Evolutionary conservation across 2,113 vertebrate genomes (phyloP), one percentile per base, ranked within the genome.

Genomic region (Protomyctophum bolini): DNA sequence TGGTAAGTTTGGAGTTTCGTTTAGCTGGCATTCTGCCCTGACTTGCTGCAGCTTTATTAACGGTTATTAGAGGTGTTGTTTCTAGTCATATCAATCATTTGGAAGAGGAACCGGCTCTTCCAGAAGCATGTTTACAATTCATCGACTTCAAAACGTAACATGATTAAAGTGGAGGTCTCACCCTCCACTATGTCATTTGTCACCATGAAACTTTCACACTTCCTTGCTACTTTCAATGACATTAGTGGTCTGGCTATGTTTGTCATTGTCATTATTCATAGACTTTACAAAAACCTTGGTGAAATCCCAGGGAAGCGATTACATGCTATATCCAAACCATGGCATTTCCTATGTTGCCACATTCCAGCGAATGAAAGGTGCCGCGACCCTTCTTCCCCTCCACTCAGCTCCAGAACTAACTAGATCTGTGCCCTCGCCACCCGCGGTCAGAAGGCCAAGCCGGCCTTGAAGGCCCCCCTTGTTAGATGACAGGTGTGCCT

Each of bases 401-500:
- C 76, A 69, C 70, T 83, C 88, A 85, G 86, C 87, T 80, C 75
- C 78, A 72, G 88, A 74, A 90, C 86, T 89, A 90, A 91, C 91
- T 81, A 90, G 86, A 89, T 81, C 72, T 15, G 70, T 55, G 76
- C 80, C 77, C 86, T 83, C 8, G 84, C 86, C 73, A 87, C 78
- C 86, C 65, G 73, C 10, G 63, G 85, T 88, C 79, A 80, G 62
- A 68, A 83, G 83, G 73, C 60, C 74, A 87, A 83, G 82, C 50
- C 21, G 4, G 71, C 73, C 72, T 70, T 83, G 77, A 88, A 90
- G 77, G 60, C 74, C 60, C 62, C 8, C 45, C 88, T 93, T 93
- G 89, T 92, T 91, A 86, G 81, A 83, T 57, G 75, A 90, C 90
- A 93, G 92, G 91, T 94, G 93, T 83, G 74, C 73, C 84, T 81